These are phyloP conservation scores for Coenonympha arcania DNA, from an alignment of 2,888 invertebrate genomes.

Conservation along the genomic window DNA sequence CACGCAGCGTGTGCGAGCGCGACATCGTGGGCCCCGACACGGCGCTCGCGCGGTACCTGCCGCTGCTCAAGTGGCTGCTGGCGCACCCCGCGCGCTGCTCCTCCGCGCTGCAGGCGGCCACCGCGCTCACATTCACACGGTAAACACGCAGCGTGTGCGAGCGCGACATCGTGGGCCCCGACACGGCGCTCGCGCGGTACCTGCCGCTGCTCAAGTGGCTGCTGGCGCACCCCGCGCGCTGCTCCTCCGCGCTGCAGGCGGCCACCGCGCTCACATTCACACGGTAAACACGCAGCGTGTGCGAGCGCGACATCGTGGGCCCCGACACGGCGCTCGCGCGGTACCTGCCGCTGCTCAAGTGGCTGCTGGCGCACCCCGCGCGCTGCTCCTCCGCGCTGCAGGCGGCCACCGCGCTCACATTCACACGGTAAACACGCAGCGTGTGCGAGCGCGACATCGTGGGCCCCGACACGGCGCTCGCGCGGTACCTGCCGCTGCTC, in stretches of 20 bases:
- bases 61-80: too few relatives aligned
- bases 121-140: too few relatives aligned
- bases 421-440: slow-evolving; percentile 69
- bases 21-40: too few relatives aligned
- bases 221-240: slow-evolving; percentile 77
- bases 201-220: slow-evolving; percentile 71
- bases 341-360: slow-evolving; percentile 70
- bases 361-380: slow-evolving; percentile 76
- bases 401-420: slow-evolving; percentile 81
- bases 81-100: too few relatives aligned
- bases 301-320: slow-evolving; percentile 76
- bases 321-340: slow-evolving; percentile 52
- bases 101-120: too few relatives aligned
- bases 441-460: slow-evolving; percentile 79
- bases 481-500: slow-evolving; percentile 71
- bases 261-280: slow-evolving; percentile 81
- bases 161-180: slow-evolving; percentile 69
- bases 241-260: slow-evolving; percentile 79
- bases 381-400: slow-evolving; percentile 79
- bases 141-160: slow-evolving; percentile 81
- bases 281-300: slow-evolving; percentile 72
- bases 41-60: too few relatives aligned
- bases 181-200: slow-evolving; percentile 70
- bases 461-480: slow-evolving; percentile 40
- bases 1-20: slow-evolving; percentile 80